Base-by-base conservation (phyloP, 2,797 vertebrate species). In the Scarus forsteni region DNA sequence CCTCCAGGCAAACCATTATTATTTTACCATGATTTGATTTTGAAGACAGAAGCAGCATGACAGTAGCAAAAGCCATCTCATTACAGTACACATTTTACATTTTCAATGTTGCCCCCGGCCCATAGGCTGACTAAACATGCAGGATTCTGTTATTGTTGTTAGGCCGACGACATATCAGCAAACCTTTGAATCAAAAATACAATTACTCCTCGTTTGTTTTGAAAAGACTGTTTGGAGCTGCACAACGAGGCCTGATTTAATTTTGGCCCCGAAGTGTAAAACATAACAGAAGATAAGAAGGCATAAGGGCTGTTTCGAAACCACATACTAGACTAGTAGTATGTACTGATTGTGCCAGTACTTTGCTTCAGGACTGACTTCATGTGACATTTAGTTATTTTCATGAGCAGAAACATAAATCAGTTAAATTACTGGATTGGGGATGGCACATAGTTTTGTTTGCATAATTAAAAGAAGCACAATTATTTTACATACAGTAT, bases 11-110 rank as follows among this genome's bases (percentile, higher is more conserved):
- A 77, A 46, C 56, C 60, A 69, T 84, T 77, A 81, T 73, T 80
- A 79, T 75, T 78, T 78, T 66, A 54, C 54, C 48, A 70, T 66
- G 65, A 85, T 81, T 81, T 84, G 73, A 81, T 88, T 81, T 83
- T 73, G 51, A 60, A 51, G 73, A 77, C 64, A 73, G 64, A 81
- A 79, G 35, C 52, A 54, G 35, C 52, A 54, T 36, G 52, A 70
- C 51, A 54, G 65, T 15, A 48, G 75, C 60, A 73, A 79, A 78
- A 75, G 63, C 44, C 48, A 76, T 83, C 73, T 86, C 70, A 77
- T 81, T 82, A 77, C 45, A 44, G 36, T 48, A 58, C 55, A 70
- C 39, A 74, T 73, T 73, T 71, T 60, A 66, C 60, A 81, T 76
- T 57, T 81, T 56, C 73, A 45, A 70, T 72, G 11, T 39, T 75